Evolutionary conservation across 2,888 invertebrate genomes (phyloP), one percentile per base, ranked within the genome.

Genomic region (Clivina fossor): DNA sequence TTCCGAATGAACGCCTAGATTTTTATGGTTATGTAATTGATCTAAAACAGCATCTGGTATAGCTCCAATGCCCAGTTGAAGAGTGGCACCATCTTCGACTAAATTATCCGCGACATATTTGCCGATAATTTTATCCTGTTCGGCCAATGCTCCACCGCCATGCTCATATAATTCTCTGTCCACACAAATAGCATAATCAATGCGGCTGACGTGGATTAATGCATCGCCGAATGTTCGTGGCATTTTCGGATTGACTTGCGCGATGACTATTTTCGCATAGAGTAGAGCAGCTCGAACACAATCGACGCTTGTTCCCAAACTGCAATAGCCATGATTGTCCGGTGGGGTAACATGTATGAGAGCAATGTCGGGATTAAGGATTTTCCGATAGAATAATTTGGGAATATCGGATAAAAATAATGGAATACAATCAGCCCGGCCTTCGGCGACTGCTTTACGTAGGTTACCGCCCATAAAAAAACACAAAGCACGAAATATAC

Each of bases 331-430:
- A 68, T 95, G 93, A 33, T 80, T 73, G 71, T 96, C 96, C 0
- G 94, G 93, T 1, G 93, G 93, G 2, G 91, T 70, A 62, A 87
- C 88, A 72, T 87, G 85, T 57, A 93, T 82, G 4, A 92, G 73
- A 20, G 90, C 82, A 26, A 94, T 88, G 73, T 96, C 90, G 0
- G 95, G 90, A 68, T 86, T 78, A 56, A 94, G 79, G 66, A 93
- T 88, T 69, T 89, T 88, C 64, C 84, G 82, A 67, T 90, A 84
- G 77, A 97, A 97, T 57, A 97, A 76, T 62, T 84, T 78, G 1
- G 96, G 96, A 64, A 96, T 96, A 74, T 97, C 96, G 62, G 90
- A 89, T 3, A 97, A 79, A 77, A 96, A 97, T 65, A 95, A 93
- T 2, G 95, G 93, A 62, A 93, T 84, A 61, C 85, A 85, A 69